Conservation (phyloP, 2,888 invertebrate genomes). For the Hirtodrosophila alboralis region DNA sequence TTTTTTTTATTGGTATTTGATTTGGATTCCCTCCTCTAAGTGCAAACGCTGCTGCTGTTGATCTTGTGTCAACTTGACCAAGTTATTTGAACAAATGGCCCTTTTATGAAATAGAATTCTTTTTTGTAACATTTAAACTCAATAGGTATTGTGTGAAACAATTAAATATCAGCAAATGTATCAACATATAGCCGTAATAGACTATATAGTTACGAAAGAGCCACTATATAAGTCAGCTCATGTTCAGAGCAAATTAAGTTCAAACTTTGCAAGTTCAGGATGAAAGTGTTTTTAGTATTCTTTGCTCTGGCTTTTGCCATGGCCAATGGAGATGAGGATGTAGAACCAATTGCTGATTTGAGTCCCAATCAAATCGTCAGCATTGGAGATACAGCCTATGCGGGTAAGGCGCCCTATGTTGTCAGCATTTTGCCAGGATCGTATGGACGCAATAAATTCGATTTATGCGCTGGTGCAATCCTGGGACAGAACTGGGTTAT, state of each 20-base stretch:
- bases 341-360: neutral
- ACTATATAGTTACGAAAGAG: neutral
- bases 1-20: no score
- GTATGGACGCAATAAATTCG: slow-evolving; percentile 30
- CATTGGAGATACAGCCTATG: slow-evolving; percentile 56
- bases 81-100: no score
- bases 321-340: neutral
- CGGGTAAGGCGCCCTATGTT: slow-evolving; percentile 67
- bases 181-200: no score
- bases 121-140: no score
- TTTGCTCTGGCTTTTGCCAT: slow-evolving; percentile 1
- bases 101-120: no score
- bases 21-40: no score
- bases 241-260: neutral
- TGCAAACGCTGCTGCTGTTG: no score
- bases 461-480: slow-evolving; percentile 65
- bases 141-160: no score
- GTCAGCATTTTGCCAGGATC: slow-evolving; percentile 53
- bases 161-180: no score
- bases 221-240: slow-evolving; percentile 3
- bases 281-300: slow-evolving; percentile 1
- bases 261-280: neutral
- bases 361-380: slow-evolving; percentile 27
- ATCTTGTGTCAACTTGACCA: no score
- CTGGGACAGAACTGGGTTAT: slow-evolving; percentile 62